A percentile compares a stretch with the other conserved stretches of the same genome.
phyloP scores from a whole-genome alignment of 64 coral and sea anemone genomes.

The Pachyseris speciosa region DNA sequence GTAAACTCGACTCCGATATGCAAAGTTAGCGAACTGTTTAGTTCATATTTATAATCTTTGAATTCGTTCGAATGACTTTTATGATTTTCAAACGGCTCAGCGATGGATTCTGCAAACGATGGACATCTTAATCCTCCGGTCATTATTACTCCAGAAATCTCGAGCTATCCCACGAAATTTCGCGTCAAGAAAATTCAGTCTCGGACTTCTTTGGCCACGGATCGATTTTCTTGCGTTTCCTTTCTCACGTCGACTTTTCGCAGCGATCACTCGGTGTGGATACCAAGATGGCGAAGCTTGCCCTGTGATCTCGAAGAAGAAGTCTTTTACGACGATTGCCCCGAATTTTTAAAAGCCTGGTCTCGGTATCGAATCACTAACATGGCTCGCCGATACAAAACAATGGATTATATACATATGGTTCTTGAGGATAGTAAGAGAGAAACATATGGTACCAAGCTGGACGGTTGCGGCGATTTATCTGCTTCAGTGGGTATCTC shows the following conservation, averaged over 20 bases:
- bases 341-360: slow-evolving; percentile 92
- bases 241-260: slow-evolving; percentile 76
- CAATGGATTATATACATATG: slow-evolving; percentile 98
- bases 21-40: not conserved
- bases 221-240: slow-evolving; percentile 88
- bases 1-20: not conserved
- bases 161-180: slow-evolving; percentile 61
- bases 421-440: slow-evolving; percentile 71
- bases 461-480: slow-evolving; percentile 68
- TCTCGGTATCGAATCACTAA: slow-evolving; percentile 91
- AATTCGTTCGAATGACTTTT: too few species aligned
- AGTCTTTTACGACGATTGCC: slow-evolving; percentile 91
- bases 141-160: slow-evolving; percentile 81
- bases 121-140: slow-evolving; percentile 60
- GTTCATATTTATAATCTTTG: slow-evolving; percentile 14
- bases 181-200: slow-evolving; percentile 83
- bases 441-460: slow-evolving; percentile 37
- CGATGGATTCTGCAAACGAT: slow-evolving; percentile 3
- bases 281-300: slow-evolving; percentile 89
- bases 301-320: slow-evolving; percentile 92
- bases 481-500: slow-evolving; percentile 65
- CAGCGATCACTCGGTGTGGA: slow-evolving; percentile 43
- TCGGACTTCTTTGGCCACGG: slow-evolving; percentile 77
- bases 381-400: slow-evolving; percentile 90
- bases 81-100: not conserved